Conservation (phyloP, 1,140 invertebrate species). For the Euborellia annulipes region DNA sequence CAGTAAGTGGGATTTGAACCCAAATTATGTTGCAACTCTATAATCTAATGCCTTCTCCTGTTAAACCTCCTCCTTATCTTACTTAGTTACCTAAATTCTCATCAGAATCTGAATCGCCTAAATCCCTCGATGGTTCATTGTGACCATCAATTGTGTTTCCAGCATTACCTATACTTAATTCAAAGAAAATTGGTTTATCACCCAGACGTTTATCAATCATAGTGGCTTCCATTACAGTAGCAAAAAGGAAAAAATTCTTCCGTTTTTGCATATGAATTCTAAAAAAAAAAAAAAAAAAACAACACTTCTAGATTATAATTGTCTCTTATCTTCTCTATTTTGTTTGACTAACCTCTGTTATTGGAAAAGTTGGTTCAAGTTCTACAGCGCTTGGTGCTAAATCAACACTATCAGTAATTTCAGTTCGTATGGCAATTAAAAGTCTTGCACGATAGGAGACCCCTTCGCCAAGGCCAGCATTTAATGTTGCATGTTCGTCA, state of each 20-base stretch:
- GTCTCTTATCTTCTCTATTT: too few species aligned
- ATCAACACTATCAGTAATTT: slow-evolving; percentile 57
- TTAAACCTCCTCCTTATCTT: too few species aligned
- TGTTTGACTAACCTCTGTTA: slow-evolving; percentile 53
- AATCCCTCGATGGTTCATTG: slow-evolving; percentile 42
- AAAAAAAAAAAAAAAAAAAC: slow-evolving; percentile 15
- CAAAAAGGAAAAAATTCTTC: slow-evolving; percentile 74
- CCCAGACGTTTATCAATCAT: slow-evolving; percentile 71
- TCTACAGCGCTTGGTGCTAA: slow-evolving; percentile 47
- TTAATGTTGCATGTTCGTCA: slow-evolving; percentile 63
- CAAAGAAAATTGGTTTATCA: slow-evolving; percentile 72
- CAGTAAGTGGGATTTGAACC: too few species aligned
- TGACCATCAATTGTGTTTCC: slow-evolving; percentile 70
- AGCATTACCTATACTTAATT: slow-evolving; percentile 73
- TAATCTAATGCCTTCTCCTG: too few species aligned
- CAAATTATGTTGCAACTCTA: too few species aligned
- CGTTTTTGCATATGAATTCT: slow-evolving; percentile 47
- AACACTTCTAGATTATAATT: too few species aligned
- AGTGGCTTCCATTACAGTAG: slow-evolving; percentile 59
- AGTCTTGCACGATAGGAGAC: slow-evolving; percentile 62
- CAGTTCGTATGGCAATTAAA: slow-evolving; percentile 56
- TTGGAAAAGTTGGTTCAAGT: slow-evolving; percentile 44
- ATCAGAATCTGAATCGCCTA: slow-evolving; percentile 37
- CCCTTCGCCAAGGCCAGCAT: slow-evolving; percentile 72
- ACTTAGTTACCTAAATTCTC: slow-evolving; percentile 39